Base-by-base conservation (phyloP, 2,888 invertebrate genomes). In the Tetragnatha montana region DNA sequence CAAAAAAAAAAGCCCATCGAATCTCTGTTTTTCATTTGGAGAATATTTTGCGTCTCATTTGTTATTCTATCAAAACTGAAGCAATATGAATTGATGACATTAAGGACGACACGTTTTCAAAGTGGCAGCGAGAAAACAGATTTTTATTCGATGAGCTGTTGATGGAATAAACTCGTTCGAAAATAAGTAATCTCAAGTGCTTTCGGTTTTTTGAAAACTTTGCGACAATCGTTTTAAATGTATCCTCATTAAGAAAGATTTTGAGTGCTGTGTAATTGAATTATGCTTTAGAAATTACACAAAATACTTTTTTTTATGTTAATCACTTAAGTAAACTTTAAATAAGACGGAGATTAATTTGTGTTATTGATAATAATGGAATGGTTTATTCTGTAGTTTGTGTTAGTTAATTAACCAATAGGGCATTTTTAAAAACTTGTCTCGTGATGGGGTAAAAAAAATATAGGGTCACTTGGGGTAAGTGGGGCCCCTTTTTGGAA, bases 71-170 rank as follows among this genome's bases (percentile, higher is more conserved):
- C 47, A 21, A 49, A 7, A 47, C 60, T 69, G 22, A 68, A 84
- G 50, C 76, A 35, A 21, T 76, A 76, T 75, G 76, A 84, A 84
- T 84, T 84, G 76, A 84, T 84, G 50, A 47, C 69, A 84, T 84
- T 84, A 84, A 68, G 75, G 21, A 71, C 60, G 60, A 60, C 60
- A 60, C 60, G 17, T 60, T 60, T 10, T 60, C 60, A 60, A 60
- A 60, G 60, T 60, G 60, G 60, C 60, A 60, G 60, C 60, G 60
- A 60, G 60, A 60, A 17, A 60, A 60, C 17, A 17, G 60, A 17
- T 60, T 60, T 60, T 35, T 35, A 35, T 60, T 60, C 17, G 17
- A 17, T 60, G 60, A 60, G 60, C 60, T 60, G 60, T 60, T 60
- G 60, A 60, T 60, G 17, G 60, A 60, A 60, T 60, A 60, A 60